phyloP scores from a whole-genome alignment of 2,888 invertebrate species.

The Drosophila anomelani region DNA sequence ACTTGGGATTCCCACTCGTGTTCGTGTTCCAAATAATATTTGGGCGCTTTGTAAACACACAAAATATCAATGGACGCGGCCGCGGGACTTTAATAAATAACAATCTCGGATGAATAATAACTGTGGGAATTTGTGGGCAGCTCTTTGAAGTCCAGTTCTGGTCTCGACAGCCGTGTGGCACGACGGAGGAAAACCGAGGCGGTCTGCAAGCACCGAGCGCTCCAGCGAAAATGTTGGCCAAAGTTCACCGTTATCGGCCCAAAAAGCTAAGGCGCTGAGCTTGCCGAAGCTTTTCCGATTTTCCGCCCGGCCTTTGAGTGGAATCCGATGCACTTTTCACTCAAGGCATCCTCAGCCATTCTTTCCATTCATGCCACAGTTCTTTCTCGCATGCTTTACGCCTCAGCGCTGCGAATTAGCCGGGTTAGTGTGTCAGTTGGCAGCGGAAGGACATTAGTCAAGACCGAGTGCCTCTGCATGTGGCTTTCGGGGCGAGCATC shows the following conservation, averaged over 20 bases:
- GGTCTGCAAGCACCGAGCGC: conserved; percentile 62
- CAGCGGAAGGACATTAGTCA: conserved; percentile 48
- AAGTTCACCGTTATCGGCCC: conserved; percentile 33
- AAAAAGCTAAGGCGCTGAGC: conserved; percentile 58
- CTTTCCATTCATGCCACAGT: conserved; percentile 22
- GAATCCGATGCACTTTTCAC: conserved; percentile 26
- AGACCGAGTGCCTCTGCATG: conserved; percentile 31
- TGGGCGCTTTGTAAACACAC: conserved; percentile 54
- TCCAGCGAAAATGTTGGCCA: conserved; percentile 69
- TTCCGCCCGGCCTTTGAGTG: conserved; percentile 48
- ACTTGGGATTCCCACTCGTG: not conserved
- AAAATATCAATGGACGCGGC: conserved; percentile 6
- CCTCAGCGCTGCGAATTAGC: conserved; percentile 67
- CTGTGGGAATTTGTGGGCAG: conserved; percentile 22
- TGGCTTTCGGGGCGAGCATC: conserved; percentile 20
- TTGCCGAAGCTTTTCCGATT: conserved; percentile 30
- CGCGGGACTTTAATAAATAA: conserved; percentile 22
- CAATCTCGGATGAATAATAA: conserved; percentile 35
- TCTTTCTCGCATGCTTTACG: conserved; percentile 38
- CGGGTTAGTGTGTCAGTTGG: conserved; percentile 45
- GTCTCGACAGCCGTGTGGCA: conserved; percentile 5
- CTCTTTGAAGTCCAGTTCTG: conserved; percentile 28
- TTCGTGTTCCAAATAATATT: conserved; percentile 22
- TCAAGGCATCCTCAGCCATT: conserved; percentile 18
- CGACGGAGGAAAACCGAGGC: conserved; percentile 22